Base-by-base conservation (phyloP, 2,888 invertebrate species). In the Mimachlamys varia region DNA sequence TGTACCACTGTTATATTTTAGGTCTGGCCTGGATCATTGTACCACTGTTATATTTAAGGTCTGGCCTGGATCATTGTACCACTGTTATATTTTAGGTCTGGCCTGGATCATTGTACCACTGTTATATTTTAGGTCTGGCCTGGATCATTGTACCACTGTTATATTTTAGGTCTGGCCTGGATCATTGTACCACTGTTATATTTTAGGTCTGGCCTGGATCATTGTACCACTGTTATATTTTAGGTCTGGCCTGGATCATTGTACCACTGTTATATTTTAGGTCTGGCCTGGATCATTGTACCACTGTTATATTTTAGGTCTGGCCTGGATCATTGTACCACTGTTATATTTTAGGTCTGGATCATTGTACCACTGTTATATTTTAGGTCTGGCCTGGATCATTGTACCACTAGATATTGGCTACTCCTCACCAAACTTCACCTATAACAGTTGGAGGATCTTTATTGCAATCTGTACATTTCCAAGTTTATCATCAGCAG, bases 371-470 rank as follows among this genome's bases (percentile, higher is more conserved):
- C 98, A 62, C 0, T 22, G 17, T 62, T 19, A 22, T 89, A 97
- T 89, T 91, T 88, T 94, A 96, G 98, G 97, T 58, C 95, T 98
- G 90, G 98, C 98, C 13, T 98, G 98, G 98, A 96, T 97, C 7
- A 97, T 98, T 49, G 97, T 98, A 91, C 98, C 98, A 0, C 90
- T 90, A 50, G 95, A 97, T 12, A 91, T 95, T n/a, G 95, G 95
- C 4, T 93, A 94, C 89, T 93, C 91, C 88, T 93, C 93, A 3
- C 97, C 97, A 89, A 76, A 58, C 76, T 96, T 99, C 97, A 97
- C 97, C 50, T 99, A 98, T 97, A 98, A 98, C 97, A 98, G 98
- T 90, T 99, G 99, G 99, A 98, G 99, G 95, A 98, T 99, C 95
- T 99, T 99, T 97, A 97, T 99, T 95, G 97, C 98, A 95, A 98